Base-by-base conservation (phyloP, 2,888 invertebrate species). In the Cotesia congregata region DNA sequence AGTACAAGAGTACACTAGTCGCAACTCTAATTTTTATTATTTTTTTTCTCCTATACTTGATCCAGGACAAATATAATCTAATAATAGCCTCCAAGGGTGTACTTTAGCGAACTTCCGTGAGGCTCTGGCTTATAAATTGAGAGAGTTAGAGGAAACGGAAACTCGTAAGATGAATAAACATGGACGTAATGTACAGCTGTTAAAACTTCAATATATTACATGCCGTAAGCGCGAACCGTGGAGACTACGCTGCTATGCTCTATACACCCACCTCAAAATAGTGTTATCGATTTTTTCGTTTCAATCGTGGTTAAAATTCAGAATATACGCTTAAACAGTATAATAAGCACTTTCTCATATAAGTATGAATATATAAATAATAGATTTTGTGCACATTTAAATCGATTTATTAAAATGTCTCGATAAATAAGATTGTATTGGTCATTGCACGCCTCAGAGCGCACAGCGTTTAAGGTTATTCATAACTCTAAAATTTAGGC, bases 101-200 rank as follows among this genome's bases (percentile, higher is more conserved):
- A 75, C 84, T 77, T 80, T 82, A 83, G 80, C 81, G 78, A 79
- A 83, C 83, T 83, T 82, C 82, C 83, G 82, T 80, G 82, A 81
- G 80, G 79, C 80, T 80, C 75, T 76, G 80, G 61, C 61, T n/a
- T 62, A 39, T 71, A 59, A 60, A 39, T 61, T 71, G 60, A 61
- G 61, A 61, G 61, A 61, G 59, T 60, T 71, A 67, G 72, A 79
- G 80, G 81, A 84, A 82, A 83, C 83, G 84, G 84, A 83, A 83
- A 82, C 79, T 75, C 79, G 78, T 79, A 76, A 74, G 76, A 68
- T 75, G 77, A 72, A 81, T 84, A 84, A 84, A 83, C 82, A 83
- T 83, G 81, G 9, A 67, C 77, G 74, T 73, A 50, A 69, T 69
- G 65, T 76, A 68, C 84, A 82, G 82, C 84, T 82, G 84, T 77